Evolutionary conservation across 2,113 vertebrate species (phyloP), one percentile per base, ranked within the genome.

Genomic region (Chinchilla lanigera): DNA sequence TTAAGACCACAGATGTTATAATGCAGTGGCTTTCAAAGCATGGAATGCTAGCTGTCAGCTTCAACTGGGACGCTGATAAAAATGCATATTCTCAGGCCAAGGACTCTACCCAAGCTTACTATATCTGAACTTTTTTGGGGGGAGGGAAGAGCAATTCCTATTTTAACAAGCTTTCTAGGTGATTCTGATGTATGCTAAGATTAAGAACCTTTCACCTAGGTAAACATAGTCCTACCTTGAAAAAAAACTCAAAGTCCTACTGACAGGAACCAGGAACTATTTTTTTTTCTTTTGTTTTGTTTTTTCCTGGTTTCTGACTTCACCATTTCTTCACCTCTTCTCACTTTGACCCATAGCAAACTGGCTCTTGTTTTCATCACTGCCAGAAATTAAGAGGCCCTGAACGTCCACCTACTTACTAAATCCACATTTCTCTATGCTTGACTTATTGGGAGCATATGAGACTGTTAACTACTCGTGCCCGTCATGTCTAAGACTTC

Each of bases 21-120:
- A 93, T n/a, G 63, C 44, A 82, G 26, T 35, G 63, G 12, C n/a
- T 90, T 50, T 91, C 67, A 63, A 96, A 93, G 50, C 47, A 93
- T 8, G 8, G 63, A 81, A 41, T 17, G 9, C 20, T 12, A 47
- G n/a, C 20, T 7, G 2, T 9, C 38, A 56, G 65, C 6, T 28
- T 44, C 67, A 54, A 14, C 50, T 5, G 7, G 60, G 52, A 83
- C 50, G 52, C 0, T 61, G 28, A 20, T 65, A 86, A 67, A 73
- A 82, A 82, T 17, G 41, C 63, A 81, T 26, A 47, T 58, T 86
- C 35, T 86, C 24, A 54, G 63, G 56, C 5, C 33, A 22, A 28
- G 33, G 75, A 24, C 10, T 52, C 41, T 38, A 47, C 38, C 28
- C 38, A 60, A 56, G 75, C 9, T 86, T 38, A 67, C 7, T 14